phyloP scores from a whole-genome alignment of 2,113 vertebrate genomes.

The Vidua macroura region DNA sequence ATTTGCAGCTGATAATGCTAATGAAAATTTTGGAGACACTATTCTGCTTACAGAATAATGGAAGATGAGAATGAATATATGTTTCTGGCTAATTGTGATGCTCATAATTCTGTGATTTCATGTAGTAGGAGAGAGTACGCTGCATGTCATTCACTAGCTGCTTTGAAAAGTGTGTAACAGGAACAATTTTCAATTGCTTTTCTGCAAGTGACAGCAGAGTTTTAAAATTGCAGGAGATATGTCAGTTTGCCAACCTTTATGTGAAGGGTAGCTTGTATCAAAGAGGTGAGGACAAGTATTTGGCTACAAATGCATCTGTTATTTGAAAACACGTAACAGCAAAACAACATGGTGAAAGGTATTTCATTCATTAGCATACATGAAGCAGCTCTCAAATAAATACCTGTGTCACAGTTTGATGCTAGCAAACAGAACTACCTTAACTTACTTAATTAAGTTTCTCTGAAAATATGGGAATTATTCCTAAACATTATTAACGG shows the following conservation, averaged over 20 bases:
- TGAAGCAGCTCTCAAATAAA: neutral
- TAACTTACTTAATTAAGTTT: neutral
- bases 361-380: neutral
- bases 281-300: neutral
- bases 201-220: neutral
- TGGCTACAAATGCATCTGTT: neutral
- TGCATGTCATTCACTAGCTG: neutral
- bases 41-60: neutral
- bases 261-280: neutral
- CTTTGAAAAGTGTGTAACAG: neutral
- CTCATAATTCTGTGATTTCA: neutral
- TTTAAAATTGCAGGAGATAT: neutral
- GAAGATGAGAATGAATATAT: neutral
- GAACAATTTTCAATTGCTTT: neutral
- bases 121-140: neutral
- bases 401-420: neutral
- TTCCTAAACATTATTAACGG: neutral
- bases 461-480: neutral
- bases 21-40: neutral
- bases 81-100: neutral
- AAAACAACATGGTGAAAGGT: neutral
- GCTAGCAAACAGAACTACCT: neutral
- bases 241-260: neutral
- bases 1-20: neutral
- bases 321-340: neutral